Evolutionary conservation across 2,797 vertebrate species (phyloP).

Genomic region (Poeciliopsis infans): DNA sequence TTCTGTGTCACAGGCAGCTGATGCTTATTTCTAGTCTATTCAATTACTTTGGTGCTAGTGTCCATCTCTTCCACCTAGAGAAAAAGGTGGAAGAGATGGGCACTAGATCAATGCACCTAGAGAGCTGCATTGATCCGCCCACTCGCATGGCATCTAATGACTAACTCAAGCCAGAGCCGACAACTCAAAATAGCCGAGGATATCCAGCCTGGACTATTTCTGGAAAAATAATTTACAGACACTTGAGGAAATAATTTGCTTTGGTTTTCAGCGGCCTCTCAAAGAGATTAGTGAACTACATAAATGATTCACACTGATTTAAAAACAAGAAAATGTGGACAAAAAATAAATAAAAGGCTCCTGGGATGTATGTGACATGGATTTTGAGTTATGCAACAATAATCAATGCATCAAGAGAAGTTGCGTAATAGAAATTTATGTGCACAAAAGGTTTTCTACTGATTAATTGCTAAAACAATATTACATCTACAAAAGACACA

Average conservation of each 20-base stretch:
- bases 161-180: conserved; percentile 59
- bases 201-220: conserved; percentile 47
- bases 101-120: conserved; percentile 41
- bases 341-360: conserved; percentile 1
- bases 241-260: conserved; percentile 1
- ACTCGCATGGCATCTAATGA: conserved; percentile 58
- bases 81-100: not conserved
- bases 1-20: conserved; percentile 52
- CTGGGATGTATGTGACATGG: not conserved
- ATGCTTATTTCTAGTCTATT: conserved; percentile 66
- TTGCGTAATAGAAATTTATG: not conserved
- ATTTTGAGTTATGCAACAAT: conserved; percentile 1
- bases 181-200: conserved; percentile 54
- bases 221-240: conserved; percentile 30
- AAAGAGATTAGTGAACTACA: conserved; percentile 23
- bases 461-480: not conserved
- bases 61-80: conserved; percentile 55
- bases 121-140: conserved; percentile 58
- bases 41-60: conserved; percentile 54
- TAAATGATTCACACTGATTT: conserved; percentile 38
- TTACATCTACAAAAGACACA: not conserved
- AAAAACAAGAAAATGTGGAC: conserved; percentile 7
- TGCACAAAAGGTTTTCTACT: not conserved
- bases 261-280: not conserved
- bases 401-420: not conserved